Evolutionary conservation across 1,140 invertebrate genomes (phyloP).

Genomic region (Aphaenogaster ashmeadi): DNA sequence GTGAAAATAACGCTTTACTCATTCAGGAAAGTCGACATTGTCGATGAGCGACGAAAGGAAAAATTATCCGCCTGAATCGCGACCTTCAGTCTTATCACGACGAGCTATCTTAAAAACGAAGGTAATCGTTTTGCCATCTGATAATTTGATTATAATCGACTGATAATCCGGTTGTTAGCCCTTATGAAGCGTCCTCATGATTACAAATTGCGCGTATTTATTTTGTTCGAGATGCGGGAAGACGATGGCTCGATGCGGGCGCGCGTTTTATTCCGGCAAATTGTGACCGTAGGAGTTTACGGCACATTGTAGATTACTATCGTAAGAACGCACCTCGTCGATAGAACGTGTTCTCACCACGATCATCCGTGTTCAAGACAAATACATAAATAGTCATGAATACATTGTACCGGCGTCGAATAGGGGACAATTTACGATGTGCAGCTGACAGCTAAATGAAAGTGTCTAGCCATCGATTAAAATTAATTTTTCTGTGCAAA

Average conservation of each 20-base stretch:
- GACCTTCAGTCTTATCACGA: not conserved
- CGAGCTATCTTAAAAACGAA: not conserved
- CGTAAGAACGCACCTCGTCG: conserved; percentile 18
- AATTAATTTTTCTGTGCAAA: not conserved
- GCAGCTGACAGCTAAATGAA: conserved; percentile 28
- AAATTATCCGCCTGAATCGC: not conserved
- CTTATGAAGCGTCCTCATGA: not conserved
- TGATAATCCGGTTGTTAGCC: conserved; percentile 2
- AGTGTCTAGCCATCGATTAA: conserved; percentile 8
- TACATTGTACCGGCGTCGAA: not conserved
- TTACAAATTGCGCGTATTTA: conserved; percentile 2
- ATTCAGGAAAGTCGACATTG: not conserved
- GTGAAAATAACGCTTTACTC: not conserved
- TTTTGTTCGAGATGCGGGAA: conserved; percentile 37
- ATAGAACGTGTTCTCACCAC: conserved; percentile 13
- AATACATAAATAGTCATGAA: conserved; percentile 11
- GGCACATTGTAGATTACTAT: conserved; percentile 46
- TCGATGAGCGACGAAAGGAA: not conserved
- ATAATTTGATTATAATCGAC: not conserved
- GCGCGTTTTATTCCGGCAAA: conserved; percentile 7
- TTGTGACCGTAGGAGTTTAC: conserved; percentile 28
- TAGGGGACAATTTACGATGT: conserved; percentile 29
- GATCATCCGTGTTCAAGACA: conserved; percentile 24
- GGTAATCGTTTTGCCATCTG: not conserved
- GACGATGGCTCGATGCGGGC: conserved; percentile 28